phyloP scores from a whole-genome alignment of 2,797 vertebrate genomes.

The Clamator glandarius region DNA sequence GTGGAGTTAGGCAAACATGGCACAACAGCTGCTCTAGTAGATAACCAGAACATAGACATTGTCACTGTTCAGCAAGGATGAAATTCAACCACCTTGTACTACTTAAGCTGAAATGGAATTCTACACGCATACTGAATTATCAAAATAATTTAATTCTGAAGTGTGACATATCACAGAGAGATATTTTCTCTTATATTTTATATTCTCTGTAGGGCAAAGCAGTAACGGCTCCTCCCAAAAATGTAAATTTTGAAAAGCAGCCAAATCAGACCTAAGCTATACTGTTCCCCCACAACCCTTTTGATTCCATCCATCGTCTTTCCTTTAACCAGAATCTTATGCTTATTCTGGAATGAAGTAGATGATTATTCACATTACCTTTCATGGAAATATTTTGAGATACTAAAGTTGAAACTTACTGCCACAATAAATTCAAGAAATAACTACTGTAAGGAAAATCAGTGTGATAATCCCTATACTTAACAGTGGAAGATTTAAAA shows the following conservation, averaged over 20 bases:
- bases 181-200: background rate
- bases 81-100: background rate
- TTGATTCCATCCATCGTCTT: background rate
- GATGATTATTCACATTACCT: background rate
- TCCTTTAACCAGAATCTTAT: background rate
- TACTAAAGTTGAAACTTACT: background rate
- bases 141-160: background rate
- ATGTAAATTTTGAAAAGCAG: background rate
- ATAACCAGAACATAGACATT: slow-evolving; percentile 17
- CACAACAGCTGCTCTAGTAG: background rate
- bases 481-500: background rate
- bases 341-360: background rate
- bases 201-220: background rate
- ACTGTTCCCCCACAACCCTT: background rate
- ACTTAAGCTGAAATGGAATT: background rate
- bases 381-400: background rate
- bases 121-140: background rate
- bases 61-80: background rate
- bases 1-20: background rate
- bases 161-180: background rate
- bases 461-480: background rate
- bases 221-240: background rate
- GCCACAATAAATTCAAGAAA: background rate
- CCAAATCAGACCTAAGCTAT: background rate
- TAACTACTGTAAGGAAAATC: background rate